A percentile compares a stretch with the other conserved stretches of the same genome.
Evolutionary conservation across 2,888 invertebrate genomes (phyloP).

Genomic region (Drosophila greeni): DNA sequence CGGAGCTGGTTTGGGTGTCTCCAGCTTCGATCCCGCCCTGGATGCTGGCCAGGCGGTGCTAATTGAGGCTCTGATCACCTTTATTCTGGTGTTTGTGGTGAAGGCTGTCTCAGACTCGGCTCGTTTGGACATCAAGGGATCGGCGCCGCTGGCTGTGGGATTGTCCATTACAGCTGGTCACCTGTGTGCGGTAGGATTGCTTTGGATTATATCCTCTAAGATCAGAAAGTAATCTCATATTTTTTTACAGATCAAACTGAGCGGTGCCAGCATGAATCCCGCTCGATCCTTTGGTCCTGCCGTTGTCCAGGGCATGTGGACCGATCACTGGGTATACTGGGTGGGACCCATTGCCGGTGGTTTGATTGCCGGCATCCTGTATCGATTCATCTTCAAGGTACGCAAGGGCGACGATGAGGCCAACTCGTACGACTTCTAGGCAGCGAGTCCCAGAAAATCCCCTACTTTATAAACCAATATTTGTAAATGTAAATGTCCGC

Average conservation of each 20-base stretch:
- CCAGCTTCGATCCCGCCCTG: conserved; percentile 81
- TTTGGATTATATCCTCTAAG: neutral
- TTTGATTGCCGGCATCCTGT: conserved; percentile 85
- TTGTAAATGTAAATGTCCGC: conserved; percentile 51
- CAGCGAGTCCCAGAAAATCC: neutral
- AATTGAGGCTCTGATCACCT: conserved; percentile 91
- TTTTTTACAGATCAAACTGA: conserved; percentile 83
- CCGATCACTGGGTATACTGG: conserved; percentile 94
- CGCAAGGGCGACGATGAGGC: conserved; percentile 86
- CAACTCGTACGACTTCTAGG: conserved; percentile 88
- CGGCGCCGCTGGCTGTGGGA: conserved; percentile 92
- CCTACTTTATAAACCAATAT: neutral
- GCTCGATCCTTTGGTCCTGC: conserved; percentile 94
- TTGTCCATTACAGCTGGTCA: conserved; percentile 91
- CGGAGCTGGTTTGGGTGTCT: conserved; percentile 82
- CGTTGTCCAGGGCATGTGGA: conserved; percentile 86
- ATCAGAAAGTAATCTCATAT: neutral
- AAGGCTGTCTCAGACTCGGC: conserved; percentile 90
- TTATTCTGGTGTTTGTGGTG: conserved; percentile 91
- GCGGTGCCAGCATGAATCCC: conserved; percentile 95
- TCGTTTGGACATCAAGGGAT: conserved; percentile 88
- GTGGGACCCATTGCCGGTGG: conserved; percentile 90
- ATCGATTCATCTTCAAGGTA: conserved; percentile 85
- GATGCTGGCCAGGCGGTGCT: conserved; percentile 87
- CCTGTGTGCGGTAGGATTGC: conserved; percentile 85